Percentiles rank a stretch among this genome's conserved stretches.
Evolutionary conservation across 2,888 invertebrate species (phyloP).

Genomic region (Dascillus cervinus): DNA sequence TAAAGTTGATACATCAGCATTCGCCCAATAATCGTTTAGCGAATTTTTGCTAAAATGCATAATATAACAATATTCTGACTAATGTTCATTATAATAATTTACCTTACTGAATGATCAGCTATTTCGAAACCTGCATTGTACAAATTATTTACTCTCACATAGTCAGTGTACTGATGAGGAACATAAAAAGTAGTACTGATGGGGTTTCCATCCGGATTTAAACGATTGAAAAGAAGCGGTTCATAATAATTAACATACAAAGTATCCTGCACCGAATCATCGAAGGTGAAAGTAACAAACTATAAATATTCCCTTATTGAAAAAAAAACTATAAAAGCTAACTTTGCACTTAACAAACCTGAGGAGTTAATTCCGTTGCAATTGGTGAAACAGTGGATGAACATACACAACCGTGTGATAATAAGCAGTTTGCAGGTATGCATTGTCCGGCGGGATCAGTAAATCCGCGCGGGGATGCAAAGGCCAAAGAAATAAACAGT

Average conservation of each 20-base stretch:
- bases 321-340: too few species aligned
- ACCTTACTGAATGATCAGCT: conserved; percentile 58
- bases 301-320: too few species aligned
- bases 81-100: conserved; percentile 25
- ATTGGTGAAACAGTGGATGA: too few species aligned
- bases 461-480: too few species aligned
- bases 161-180: conserved; percentile 62
- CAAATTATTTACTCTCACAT: conserved; percentile 48
- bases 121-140: conserved; percentile 56
- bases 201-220: conserved; percentile 58
- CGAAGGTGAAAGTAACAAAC: conserved; percentile 61
- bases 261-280: conserved; percentile 51
- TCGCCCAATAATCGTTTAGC: conserved; percentile 31
- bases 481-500: too few species aligned
- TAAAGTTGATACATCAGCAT: conserved; percentile 26
- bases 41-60: conserved; percentile 3
- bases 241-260: conserved; percentile 50
- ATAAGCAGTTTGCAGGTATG: conserved; percentile 30
- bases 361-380: neutral
- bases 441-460: conserved; percentile 54
- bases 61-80: neutral
- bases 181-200: conserved; percentile 62
- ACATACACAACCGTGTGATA: conserved; percentile 21
- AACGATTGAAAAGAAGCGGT: conserved; percentile 43
- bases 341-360: too few species aligned